Evolutionary conservation across 1,140 invertebrate genomes (phyloP).

Genomic region (Trissolcus basalis): DNA sequence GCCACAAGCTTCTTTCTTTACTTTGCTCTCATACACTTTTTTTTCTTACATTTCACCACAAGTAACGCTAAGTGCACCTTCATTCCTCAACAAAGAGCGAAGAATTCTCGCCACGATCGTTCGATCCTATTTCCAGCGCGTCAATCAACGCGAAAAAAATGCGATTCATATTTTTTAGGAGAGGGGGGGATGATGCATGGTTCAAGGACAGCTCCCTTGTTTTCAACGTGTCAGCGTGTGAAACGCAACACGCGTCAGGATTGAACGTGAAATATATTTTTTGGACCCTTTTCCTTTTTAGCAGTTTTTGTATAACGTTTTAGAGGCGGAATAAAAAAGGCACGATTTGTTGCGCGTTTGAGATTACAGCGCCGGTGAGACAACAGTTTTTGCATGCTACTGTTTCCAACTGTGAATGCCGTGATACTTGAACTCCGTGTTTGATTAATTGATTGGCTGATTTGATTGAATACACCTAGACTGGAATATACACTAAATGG

Average conservation of each 20-base stretch:
- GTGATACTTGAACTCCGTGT: neutral
- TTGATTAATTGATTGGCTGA: slow-evolving; percentile 46
- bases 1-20: slow-evolving; percentile 57
- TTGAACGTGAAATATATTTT: neutral
- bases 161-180: slow-evolving; percentile 55
- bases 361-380: too few species aligned
- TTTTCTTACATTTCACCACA: slow-evolving; percentile 29
- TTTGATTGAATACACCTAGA: slow-evolving; percentile 33
- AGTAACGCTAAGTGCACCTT: slow-evolving; percentile 54
- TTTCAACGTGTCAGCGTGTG: slow-evolving; percentile 12
- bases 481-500: slow-evolving; percentile 61
- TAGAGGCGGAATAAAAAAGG: neutral
- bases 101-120: slow-evolving; percentile 56
- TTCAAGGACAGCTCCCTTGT: slow-evolving; percentile 27
- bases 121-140: slow-evolving; percentile 56
- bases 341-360: too few species aligned
- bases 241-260: slow-evolving; percentile 14
- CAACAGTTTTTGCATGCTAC: too few species aligned
- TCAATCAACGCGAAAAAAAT: slow-evolving; percentile 56
- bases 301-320: too few species aligned
- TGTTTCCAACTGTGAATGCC: slow-evolving; percentile 6
- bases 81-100: slow-evolving; percentile 38
- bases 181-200: slow-evolving; percentile 40
- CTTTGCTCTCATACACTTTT: slow-evolving; percentile 40
- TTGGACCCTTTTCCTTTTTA: neutral